Evolutionary conservation across 2,113 vertebrate genomes (phyloP), one percentile per base, ranked within the genome.

Genomic region (Theropithecus gelada): DNA sequence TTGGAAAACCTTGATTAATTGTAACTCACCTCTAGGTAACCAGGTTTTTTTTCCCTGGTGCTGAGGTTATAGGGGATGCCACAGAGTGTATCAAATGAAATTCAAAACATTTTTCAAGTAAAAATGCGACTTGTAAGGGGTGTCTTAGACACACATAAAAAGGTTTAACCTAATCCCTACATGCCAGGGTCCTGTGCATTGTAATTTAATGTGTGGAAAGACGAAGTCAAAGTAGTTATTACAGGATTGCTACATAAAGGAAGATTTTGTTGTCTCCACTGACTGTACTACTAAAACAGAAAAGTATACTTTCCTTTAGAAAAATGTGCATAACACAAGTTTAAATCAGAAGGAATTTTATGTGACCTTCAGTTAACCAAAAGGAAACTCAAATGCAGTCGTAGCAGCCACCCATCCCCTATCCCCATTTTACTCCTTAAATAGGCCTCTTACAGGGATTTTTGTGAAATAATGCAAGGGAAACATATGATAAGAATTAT

Each of bases 1-100:
- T 68, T 72, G 20, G 76, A 90, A 97, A 97, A 61, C 48, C 80
- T 88, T 84, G 87, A 85, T 81, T 96, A 95, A 97, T 92, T 95
- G 92, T 90, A 90, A 82, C 50, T 72, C 59, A 93, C 78, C 83
- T 93, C 52, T 68, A 88, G 35, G 61, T 90, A 92, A 94, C 70
- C 75, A 96, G 87, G 52, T 8, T 59, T 79, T n/a, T 59, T 38
- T 40, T 23, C 83, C 83, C 64, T 40, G 35, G 25, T 59, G 76
- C 45, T 61, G 57, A 52, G 14, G 27, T 52, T 79, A 94, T 80
- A 80, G 23, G 22, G 27, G 20, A 93, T 79, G 38, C 27, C 68
- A 91, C n/a, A 64, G 80, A 86, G 68, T 64, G 1, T n/a, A 84
- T 61, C 38, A 64, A 76, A 76, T 73, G 43, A 96, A 85, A 90